Evolutionary conservation across 2,113 vertebrate species (phyloP).

Genomic region (Leptosomus discolor): DNA sequence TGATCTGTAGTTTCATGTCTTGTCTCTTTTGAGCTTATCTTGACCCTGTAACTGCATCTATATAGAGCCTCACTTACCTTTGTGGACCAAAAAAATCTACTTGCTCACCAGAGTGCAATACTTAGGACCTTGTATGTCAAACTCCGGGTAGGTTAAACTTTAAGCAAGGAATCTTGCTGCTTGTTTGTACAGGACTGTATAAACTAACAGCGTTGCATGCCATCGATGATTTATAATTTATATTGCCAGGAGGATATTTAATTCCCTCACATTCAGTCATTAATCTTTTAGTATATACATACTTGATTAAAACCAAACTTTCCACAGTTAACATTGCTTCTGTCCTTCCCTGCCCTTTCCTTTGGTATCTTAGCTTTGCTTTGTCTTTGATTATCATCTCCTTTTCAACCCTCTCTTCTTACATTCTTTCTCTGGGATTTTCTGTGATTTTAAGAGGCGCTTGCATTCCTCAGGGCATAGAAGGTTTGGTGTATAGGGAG

Average conservation of each 20-base stretch:
- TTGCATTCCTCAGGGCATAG: background rate
- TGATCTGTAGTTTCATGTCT: background rate
- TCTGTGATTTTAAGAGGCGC: background rate
- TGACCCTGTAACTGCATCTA: background rate
- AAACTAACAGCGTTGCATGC: background rate
- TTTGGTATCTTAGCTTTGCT: background rate
- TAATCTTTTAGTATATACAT: slow-evolving; percentile 37
- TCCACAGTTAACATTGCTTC: background rate
- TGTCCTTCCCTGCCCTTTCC: background rate
- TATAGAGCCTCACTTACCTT: background rate
- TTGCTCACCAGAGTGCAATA: background rate
- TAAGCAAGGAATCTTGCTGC: background rate
- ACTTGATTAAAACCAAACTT: slow-evolving; percentile 37
- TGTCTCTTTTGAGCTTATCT: background rate
- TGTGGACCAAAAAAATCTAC: background rate
- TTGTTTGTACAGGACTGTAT: slow-evolving; percentile 19
- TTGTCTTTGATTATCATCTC: background rate
- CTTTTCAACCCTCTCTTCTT: background rate
- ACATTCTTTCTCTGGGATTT: background rate
- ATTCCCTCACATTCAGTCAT: slow-evolving; percentile 18
- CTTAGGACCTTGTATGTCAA: background rate
- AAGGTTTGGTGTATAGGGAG: background rate
- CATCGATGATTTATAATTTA: slow-evolving; percentile 26
- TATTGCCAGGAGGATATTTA: background rate
- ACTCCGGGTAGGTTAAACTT: background rate